Conservation (phyloP, 2,888 invertebrate genomes). For the Hermodice carunculata region DNA sequence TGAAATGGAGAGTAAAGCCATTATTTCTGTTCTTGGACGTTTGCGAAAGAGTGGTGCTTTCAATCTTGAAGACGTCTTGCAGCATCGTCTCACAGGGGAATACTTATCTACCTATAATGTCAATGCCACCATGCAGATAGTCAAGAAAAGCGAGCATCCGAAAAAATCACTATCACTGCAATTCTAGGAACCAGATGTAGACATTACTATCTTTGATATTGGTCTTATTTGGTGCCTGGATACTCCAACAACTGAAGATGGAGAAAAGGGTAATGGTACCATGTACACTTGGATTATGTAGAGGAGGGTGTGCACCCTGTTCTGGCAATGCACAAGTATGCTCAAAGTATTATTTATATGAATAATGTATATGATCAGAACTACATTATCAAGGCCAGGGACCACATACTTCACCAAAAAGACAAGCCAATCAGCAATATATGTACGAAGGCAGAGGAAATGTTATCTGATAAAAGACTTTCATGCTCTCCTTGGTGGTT, state of each 20-base stretch:
- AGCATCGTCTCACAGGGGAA: neutral
- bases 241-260: neutral
- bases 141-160: neutral
- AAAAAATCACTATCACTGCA: neutral
- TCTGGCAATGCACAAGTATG: neutral
- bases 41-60: neutral
- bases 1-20: too few relatives aligned
- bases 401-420: neutral
- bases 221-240: neutral
- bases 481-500: neutral
- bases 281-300: neutral
- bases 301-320: neutral
- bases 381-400: neutral
- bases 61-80: neutral
- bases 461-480: neutral
- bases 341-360: neutral
- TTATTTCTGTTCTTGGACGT: neutral
- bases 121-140: neutral
- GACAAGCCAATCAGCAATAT: neutral
- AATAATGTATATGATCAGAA: neutral
- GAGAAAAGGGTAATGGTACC: slow-evolving; percentile 2
- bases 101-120: neutral
- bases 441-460: neutral
- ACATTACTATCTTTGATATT: neutral
- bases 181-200: neutral